Percentiles rank a stretch among this genome's conserved stretches.
Evolutionary conservation across 2,888 invertebrate species (phyloP).

Genomic region (Syrista parreyssii): DNA sequence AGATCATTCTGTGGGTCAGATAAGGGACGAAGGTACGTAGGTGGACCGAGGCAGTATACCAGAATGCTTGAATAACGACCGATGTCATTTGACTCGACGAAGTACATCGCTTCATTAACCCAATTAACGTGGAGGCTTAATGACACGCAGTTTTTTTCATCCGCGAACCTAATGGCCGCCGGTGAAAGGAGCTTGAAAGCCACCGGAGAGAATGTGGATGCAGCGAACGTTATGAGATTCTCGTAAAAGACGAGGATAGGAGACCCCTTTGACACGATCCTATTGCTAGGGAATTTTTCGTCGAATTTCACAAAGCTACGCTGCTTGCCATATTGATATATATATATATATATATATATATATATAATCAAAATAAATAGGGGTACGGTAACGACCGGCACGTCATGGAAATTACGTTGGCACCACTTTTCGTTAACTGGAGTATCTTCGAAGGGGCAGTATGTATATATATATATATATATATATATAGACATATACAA

Average conservation of each 20-base stretch:
- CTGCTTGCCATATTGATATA: no score
- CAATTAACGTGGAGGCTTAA: constrained; percentile 53
- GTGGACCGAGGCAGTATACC: not conserved
- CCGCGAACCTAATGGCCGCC: constrained; percentile 44
- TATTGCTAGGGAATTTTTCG: not conserved
- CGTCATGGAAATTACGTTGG: not conserved
- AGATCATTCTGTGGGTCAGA: not conserved
- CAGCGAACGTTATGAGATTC: not conserved
- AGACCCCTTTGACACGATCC: not conserved
- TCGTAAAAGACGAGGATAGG: not conserved
- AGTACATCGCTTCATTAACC: constrained; percentile 57
- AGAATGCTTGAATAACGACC: not conserved
- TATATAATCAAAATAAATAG: not conserved
- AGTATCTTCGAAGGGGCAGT: not conserved
- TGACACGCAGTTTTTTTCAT: constrained; percentile 44
- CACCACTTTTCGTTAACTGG: not conserved
- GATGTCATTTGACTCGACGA: constrained; percentile 45
- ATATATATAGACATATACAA: not conserved
- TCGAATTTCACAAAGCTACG: not conserved
- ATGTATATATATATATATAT: not conserved
- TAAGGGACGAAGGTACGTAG: not conserved
- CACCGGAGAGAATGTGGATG: not conserved
- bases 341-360: no score
- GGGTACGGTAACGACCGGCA: not conserved
- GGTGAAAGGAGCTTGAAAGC: constrained; percentile 15